Evolutionary conservation across 2,888 invertebrate genomes (phyloP).

Genomic region (Dione juno): DNA sequence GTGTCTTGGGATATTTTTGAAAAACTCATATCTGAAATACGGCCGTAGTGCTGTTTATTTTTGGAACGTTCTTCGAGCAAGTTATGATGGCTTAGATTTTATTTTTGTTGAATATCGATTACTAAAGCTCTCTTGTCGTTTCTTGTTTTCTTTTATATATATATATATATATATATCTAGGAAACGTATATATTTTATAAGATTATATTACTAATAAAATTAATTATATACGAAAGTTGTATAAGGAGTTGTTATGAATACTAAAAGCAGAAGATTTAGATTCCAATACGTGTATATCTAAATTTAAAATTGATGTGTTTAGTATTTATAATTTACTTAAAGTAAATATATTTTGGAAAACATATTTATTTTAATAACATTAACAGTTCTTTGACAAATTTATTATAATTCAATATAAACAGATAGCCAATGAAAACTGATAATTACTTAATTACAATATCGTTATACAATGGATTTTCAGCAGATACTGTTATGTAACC

Average conservation of each 20-base stretch:
- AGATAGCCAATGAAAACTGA: background rate
- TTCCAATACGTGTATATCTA: too few species aligned
- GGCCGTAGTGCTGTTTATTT: constrained; percentile 60
- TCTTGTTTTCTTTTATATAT: constrained; percentile 66
- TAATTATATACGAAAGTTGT: too few species aligned
- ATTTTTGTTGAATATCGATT: constrained; percentile 63
- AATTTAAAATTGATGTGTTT: too few species aligned
- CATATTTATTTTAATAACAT: background rate
- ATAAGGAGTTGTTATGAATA: too few species aligned
- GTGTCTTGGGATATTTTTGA: constrained; percentile 56
- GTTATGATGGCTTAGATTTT: constrained; percentile 62
- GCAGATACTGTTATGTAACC: constrained; percentile 2
- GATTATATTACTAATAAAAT: too few species aligned
- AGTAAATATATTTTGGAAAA: background rate
- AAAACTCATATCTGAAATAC: constrained; percentile 57
- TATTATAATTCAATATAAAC: background rate
- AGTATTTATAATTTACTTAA: too few species aligned
- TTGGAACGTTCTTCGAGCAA: constrained; percentile 58
- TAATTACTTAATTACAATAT: background rate
- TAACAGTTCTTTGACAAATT: background rate
- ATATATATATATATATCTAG: background rate
- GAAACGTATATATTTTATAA: too few species aligned
- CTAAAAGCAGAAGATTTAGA: too few species aligned
- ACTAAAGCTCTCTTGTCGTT: constrained; percentile 45
- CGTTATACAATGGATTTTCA: background rate